phyloP scores from a whole-genome alignment of 2,888 invertebrate genomes.

The Blera fallax region DNA sequence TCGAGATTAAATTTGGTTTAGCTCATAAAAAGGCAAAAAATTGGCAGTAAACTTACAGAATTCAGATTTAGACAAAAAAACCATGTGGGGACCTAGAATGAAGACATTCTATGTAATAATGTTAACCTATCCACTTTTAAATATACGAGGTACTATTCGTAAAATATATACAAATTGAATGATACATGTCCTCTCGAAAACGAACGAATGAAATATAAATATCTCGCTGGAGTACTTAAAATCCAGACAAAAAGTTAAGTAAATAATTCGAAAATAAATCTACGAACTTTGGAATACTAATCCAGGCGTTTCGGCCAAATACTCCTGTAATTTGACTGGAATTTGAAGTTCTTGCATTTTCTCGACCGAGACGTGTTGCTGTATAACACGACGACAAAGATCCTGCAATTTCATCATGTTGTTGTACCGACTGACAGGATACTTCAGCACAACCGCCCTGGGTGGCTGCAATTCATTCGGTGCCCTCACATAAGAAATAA shows the following conservation, averaged over 20 bases:
- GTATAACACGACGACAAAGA: constrained; percentile 88
- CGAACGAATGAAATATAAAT: not conserved
- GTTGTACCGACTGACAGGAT: constrained; percentile 89
- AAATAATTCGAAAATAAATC: constrained; percentile 15
- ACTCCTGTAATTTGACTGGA: constrained; percentile 83
- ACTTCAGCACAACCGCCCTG: constrained; percentile 88
- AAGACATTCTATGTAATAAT: not conserved
- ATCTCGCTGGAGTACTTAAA: not conserved
- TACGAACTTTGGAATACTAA: constrained; percentile 78
- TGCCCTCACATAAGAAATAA: constrained; percentile 88
- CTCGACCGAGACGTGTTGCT: constrained; percentile 84
- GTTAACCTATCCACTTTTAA: too few species aligned
- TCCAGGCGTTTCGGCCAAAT: constrained; percentile 82
- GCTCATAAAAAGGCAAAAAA: too few species aligned
- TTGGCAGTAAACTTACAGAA: too few species aligned
- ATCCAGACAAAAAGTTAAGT: not conserved
- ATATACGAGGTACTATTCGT: not conserved
- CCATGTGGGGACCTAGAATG: too few species aligned
- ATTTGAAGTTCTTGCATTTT: constrained; percentile 88
- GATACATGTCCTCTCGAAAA: not conserved
- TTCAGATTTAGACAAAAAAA: too few species aligned
- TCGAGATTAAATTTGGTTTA: too few species aligned
- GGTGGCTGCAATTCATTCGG: constrained; percentile 86
- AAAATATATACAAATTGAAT: not conserved
- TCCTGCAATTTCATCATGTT: constrained; percentile 88